Base-by-base conservation (phyloP, 2,797 vertebrate genomes). In the Sitta carolinensis region DNA sequence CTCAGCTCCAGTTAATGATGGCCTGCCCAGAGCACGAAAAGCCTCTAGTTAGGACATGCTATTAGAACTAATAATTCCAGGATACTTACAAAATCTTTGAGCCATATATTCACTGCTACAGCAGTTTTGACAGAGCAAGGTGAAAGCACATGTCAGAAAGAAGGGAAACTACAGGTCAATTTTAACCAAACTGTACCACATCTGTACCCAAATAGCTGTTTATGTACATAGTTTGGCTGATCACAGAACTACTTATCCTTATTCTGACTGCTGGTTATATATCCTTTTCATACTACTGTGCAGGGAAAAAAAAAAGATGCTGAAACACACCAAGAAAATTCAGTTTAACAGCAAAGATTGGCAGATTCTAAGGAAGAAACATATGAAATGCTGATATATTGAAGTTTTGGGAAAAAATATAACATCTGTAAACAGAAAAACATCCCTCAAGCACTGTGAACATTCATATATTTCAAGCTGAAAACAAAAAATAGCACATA, bases 381-480 rank as follows among this genome's bases (percentile, higher is more conserved):
- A 43, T 4, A 43, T 4, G 5, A 90, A 88, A 69, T 67, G 13
- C n/a, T 74, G 29, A 70, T 77, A 73, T 73, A 51, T 1, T 67
- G 14, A 52, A 1, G 2, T 47, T 85, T 30, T 3, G 0, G 64
- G 9, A 34, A 66, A 80, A 52, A 40, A 30, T 14, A 1, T 4
- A 38, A 10, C 14, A 73, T 20, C n/a, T 30, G 13, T 61, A 76
- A 84, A 64, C 13, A 84, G 9, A 57, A 10, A 67, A 73, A 38
- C 32, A 70, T 34, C 38, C 27, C 51, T 84, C 57, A 70, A 30
- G 51, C 21, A 69, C 23, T 62, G 15, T 11, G 23, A 68, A 13
- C 26, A 43, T 45, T 54, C 25, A 64, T 13, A 5, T 13, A 43
- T 8, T 66, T 77, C 25, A 2, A 73, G 17, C 14, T 20, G 57